Evolutionary conservation across 35 echinoderm and acorn worm species (phyloP).

Genomic region (Hemicentrotus pulcherrimus): DNA sequence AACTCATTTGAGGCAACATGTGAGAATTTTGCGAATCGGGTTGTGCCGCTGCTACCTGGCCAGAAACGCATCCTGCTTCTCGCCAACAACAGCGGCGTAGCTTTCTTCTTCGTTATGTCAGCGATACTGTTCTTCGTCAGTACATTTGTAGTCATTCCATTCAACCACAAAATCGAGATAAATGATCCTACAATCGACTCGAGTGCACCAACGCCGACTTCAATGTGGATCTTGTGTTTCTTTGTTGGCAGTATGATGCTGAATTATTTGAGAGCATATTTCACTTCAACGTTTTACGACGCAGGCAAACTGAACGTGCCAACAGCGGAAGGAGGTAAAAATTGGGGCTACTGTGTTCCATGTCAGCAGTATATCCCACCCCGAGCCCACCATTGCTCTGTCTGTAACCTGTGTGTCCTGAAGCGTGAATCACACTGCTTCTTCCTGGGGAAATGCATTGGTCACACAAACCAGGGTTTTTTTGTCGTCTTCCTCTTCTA

Average conservation of each 20-base stretch:
- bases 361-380: slow-evolving; percentile 91
- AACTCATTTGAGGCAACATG: neutral
- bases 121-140: neutral
- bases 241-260: slow-evolving; percentile 54
- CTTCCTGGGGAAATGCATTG: slow-evolving; percentile 75
- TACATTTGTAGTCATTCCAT: slow-evolving; percentile 57
- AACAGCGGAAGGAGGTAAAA: slow-evolving; percentile 53
- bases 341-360: slow-evolving; percentile 83
- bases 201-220: neutral
- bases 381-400: slow-evolving; percentile 78
- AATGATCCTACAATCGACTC: slow-evolving; percentile 12
- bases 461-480: slow-evolving; percentile 75
- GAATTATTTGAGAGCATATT: slow-evolving; percentile 71
- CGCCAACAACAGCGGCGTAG: slow-evolving; percentile 68
- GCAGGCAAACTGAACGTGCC: neutral
- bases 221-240: slow-evolving; percentile 47
- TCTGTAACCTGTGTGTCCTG: slow-evolving; percentile 78
- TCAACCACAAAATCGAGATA: neutral
- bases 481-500: slow-evolving; percentile 84
- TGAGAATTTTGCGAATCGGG: neutral
- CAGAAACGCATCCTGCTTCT: slow-evolving; percentile 14
- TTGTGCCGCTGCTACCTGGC: slow-evolving; percentile 18
- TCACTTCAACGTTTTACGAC: slow-evolving; percentile 59
- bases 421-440: slow-evolving; percentile 87
- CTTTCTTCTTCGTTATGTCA: slow-evolving; percentile 66